Percentiles rank a stretch among this genome's conserved stretches.
phyloP scores from a whole-genome alignment of 2,888 invertebrate species.

The Trichacis sp. region DNA sequence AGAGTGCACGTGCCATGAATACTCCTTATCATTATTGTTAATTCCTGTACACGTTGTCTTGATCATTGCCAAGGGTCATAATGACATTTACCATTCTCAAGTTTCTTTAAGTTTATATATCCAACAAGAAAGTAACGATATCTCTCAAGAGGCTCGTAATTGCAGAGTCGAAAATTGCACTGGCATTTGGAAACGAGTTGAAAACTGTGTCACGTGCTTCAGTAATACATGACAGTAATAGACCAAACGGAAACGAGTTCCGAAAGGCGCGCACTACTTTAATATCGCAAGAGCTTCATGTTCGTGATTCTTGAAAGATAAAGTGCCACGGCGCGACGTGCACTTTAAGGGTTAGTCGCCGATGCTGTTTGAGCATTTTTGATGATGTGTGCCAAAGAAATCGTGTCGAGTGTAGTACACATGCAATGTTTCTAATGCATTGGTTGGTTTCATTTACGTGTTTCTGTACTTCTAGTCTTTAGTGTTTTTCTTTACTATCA shows the following conservation, averaged over 20 bases:
- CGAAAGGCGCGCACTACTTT: conserved; percentile 36
- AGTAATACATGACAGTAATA: conserved; percentile 34
- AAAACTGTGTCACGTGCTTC: conserved; percentile 31
- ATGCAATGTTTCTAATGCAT: conserved; percentile 13
- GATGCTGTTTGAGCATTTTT: conserved; percentile 40
- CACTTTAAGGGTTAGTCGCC: conserved; percentile 40
- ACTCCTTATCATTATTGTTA: too few species aligned
- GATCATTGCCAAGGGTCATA: too few species aligned
- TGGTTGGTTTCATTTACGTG: too few species aligned
- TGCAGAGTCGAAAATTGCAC: conserved; percentile 15
- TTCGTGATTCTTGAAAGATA: conserved; percentile 39
- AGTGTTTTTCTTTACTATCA: too few species aligned
- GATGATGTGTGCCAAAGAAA: conserved; percentile 35
- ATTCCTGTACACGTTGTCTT: too few species aligned
- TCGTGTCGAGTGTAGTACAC: conserved; percentile 23
- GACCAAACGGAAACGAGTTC: conserved; percentile 40
- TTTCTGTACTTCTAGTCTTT: too few species aligned
- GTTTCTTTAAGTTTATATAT: conserved; percentile 14
- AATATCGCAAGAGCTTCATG: conserved; percentile 38
- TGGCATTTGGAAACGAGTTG: conserved; percentile 12
- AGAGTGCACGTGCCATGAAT: too few species aligned
- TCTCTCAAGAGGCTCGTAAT: not conserved
- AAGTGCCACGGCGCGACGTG: conserved; percentile 39
- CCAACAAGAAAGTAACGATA: too few species aligned
- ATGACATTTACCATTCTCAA: conserved; percentile 10